Evolutionary conservation across 1,140 invertebrate species (phyloP).

Genomic region (Lepidurus apus): DNA sequence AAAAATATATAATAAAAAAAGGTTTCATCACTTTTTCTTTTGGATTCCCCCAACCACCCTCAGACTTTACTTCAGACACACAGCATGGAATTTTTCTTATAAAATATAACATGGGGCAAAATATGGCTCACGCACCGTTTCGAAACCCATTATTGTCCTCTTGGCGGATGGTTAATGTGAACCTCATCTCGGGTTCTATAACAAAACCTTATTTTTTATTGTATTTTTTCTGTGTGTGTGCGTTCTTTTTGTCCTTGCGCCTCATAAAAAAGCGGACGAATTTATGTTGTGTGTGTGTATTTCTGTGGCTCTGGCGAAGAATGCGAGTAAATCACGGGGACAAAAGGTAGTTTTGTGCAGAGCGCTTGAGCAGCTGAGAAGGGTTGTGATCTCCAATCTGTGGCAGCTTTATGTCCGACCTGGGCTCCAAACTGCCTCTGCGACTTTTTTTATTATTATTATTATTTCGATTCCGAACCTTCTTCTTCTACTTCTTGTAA

Average conservation of each 20-base stretch:
- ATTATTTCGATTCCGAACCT: too few relatives aligned
- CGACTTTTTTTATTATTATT: too few relatives aligned
- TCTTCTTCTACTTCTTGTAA: too few relatives aligned
- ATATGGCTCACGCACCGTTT: too few relatives aligned
- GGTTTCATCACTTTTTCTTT: too few relatives aligned
- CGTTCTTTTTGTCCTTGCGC: not conserved
- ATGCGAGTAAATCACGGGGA: constrained; percentile 14
- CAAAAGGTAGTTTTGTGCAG: constrained; percentile 16
- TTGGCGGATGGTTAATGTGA: not conserved
- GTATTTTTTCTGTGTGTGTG: too few relatives aligned
- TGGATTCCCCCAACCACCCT: too few relatives aligned
- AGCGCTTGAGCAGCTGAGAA: not conserved
- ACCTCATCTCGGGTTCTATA: not conserved
- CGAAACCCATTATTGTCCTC: too few relatives aligned
- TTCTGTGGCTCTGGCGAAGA: not conserved
- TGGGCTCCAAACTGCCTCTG: not conserved
- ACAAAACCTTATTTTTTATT: not conserved
- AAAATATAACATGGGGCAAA: too few relatives aligned
- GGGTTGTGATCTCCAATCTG: constrained; percentile 14
- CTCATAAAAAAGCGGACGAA: not conserved
- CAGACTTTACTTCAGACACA: too few relatives aligned
- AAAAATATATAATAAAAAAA: too few relatives aligned
- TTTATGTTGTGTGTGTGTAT: not conserved
- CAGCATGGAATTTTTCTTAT: too few relatives aligned
- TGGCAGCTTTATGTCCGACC: constrained; percentile 13